These are phyloP conservation scores for Berghia stephanieae DNA, from an alignment of 1,140 invertebrate genomes.

Conservation along the genomic window DNA sequence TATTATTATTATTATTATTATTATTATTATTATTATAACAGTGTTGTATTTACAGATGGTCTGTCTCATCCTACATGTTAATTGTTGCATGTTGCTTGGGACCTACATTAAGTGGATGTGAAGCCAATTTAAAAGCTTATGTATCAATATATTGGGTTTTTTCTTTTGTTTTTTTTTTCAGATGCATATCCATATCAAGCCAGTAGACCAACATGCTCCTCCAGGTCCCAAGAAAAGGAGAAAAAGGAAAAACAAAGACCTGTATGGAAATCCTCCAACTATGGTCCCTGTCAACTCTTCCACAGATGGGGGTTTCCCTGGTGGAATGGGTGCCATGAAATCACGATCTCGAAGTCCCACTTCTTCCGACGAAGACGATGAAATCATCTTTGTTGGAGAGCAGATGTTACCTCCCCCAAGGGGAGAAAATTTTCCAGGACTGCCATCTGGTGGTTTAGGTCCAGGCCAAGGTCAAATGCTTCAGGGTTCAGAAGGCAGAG, in stretches of 20 bases:
- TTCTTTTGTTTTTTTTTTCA: slow-evolving; percentile 30
- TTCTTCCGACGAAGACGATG: slow-evolving; percentile 35
- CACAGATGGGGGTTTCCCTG: slow-evolving; percentile 17
- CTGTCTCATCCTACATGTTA: background rate
- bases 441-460: slow-evolving; percentile 10
- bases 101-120: background rate
- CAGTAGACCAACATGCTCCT: slow-evolving; percentile 31
- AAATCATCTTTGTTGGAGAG: slow-evolving; percentile 32
- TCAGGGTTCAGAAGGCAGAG: too few relatives aligned
- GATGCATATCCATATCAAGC: slow-evolving; percentile 53
- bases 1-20: too few relatives aligned
- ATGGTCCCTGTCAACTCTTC: slow-evolving; percentile 41
- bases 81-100: background rate
- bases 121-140: background rate
- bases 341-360: slow-evolving; percentile 25
- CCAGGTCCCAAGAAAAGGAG: slow-evolving; percentile 29
- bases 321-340: slow-evolving; percentile 26
- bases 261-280: slow-evolving; percentile 38
- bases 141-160: background rate
- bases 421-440: slow-evolving; percentile 23
- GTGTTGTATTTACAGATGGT: background rate
- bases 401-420: slow-evolving; percentile 17
- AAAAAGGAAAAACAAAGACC: slow-evolving; percentile 42
- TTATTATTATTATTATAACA: too few relatives aligned
- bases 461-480: too few relatives aligned